A percentile compares a stretch with the other conserved stretches of the same genome.
phyloP scores from a whole-genome alignment of 2,113 vertebrate species.

The Parus major region DNA sequence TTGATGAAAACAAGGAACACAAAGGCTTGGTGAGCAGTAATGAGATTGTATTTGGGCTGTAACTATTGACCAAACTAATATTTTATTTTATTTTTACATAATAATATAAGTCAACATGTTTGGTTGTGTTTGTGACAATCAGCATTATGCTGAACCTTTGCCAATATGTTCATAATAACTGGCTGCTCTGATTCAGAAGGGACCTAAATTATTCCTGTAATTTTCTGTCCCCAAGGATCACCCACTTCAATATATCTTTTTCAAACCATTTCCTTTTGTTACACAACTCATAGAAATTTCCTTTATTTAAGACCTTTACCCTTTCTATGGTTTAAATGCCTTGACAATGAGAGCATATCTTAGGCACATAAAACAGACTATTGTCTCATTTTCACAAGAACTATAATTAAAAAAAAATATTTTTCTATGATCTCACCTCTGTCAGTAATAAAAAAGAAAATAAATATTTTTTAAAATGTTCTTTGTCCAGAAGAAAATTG shows the following conservation, averaged over 20 bases:
- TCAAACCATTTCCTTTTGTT: background rate
- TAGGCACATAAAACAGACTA: background rate
- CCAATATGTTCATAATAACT: background rate
- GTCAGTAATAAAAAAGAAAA: background rate
- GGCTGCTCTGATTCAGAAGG: background rate
- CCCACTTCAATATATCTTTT: background rate
- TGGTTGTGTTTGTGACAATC: background rate
- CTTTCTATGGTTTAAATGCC: background rate
- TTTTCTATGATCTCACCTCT: background rate
- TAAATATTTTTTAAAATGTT: fast-evolving
- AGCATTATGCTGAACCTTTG: background rate
- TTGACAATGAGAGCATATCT: background rate
- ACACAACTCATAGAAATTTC: background rate
- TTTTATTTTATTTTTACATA: background rate
- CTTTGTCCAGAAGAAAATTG: background rate
- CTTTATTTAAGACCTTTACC: background rate
- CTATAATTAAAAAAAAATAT: background rate
- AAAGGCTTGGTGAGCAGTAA: background rate
- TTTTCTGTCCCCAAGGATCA: background rate
- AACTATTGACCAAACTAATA: background rate
- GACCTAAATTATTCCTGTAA: background rate
- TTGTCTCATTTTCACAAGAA: background rate
- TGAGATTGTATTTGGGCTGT: background rate
- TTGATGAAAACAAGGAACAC: background rate
- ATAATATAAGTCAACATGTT: background rate